These are phyloP conservation scores for Malurus elegans DNA, from an alignment of 2,113 vertebrate genomes.

Conservation along the genomic window DNA sequence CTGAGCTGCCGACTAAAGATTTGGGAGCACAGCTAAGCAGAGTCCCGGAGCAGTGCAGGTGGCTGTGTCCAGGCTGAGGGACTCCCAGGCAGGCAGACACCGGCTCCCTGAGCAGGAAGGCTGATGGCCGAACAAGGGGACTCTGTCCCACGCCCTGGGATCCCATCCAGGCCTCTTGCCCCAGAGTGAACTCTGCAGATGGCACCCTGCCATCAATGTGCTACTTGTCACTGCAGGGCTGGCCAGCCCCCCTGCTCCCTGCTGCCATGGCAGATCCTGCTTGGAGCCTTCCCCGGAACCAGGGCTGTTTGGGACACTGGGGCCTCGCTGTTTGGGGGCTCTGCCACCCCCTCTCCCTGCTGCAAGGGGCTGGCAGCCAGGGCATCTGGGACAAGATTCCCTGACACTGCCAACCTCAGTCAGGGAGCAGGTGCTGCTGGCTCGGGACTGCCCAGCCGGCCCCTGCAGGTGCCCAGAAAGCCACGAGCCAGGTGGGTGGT, in stretches of 20 bases:
- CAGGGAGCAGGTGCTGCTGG: fast-evolving
- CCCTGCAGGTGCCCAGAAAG: fast-evolving
- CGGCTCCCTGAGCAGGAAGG: neutral
- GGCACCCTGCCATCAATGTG: neutral
- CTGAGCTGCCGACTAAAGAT: neutral
- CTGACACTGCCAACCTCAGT: neutral
- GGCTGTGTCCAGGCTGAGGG: fast-evolving
- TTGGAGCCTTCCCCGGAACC: fast-evolving
- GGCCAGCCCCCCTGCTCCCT: neutral
- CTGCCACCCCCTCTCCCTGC: fast-evolving
- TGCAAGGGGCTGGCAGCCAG: fast-evolving
- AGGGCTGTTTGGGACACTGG: too few species aligned
- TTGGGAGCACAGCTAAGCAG: neutral
- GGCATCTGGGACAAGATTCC: neutral
- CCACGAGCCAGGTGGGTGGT: neutral
- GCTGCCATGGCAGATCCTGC: fast-evolving
- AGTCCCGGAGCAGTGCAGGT: neutral
- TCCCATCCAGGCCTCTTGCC: neutral
- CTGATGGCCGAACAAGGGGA: neutral
- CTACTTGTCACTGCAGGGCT: fast-evolving
- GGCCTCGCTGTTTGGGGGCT: fast-evolving
- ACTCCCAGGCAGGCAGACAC: neutral
- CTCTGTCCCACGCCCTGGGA: fast-evolving
- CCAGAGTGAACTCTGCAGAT: neutral
- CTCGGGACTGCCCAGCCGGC: neutral